Conservation (phyloP, 2,888 invertebrate genomes). For the Tanypteryx hageni region DNA sequence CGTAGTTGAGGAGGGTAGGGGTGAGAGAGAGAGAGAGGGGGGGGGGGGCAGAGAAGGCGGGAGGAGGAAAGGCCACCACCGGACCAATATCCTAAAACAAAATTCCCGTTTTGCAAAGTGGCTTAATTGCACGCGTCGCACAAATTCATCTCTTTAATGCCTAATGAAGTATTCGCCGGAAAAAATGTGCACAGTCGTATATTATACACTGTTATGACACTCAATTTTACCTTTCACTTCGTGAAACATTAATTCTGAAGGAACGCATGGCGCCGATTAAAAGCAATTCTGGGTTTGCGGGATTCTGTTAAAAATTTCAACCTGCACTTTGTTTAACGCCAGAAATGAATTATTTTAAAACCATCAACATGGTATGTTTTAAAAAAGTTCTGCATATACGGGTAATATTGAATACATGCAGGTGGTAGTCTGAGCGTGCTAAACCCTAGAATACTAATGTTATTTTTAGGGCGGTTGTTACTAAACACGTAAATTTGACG, state of each 20-base stretch:
- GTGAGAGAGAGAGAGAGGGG: neutral
- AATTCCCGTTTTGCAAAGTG: conserved; percentile 18
- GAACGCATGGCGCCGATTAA: neutral
- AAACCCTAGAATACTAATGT: too few relatives aligned
- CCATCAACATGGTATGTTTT: too few relatives aligned
- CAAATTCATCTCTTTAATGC: neutral
- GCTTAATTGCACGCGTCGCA: conserved; percentile 8
- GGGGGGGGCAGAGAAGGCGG: neutral
- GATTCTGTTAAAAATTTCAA: neutral
- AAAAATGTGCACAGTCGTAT: neutral
- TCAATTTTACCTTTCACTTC: conserved; percentile 32
- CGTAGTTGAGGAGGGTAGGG: neutral
- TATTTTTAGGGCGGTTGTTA: too few relatives aligned
- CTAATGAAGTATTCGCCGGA: conserved; percentile 11
- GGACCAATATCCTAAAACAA: conserved; percentile 28
- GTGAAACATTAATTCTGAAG: conserved; percentile 16
- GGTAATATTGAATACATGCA: too few relatives aligned
- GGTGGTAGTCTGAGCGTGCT: too few relatives aligned
- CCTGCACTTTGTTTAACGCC: too few relatives aligned
- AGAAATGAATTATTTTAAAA: too few relatives aligned
- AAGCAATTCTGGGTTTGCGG: neutral
- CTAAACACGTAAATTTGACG: too few relatives aligned
- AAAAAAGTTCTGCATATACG: too few relatives aligned
- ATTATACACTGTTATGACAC: conserved; percentile 22
- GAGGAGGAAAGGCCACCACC: neutral